Evolutionary conservation across 37 sponge, comb jelly and placozoan genomes (phyloP).

Genomic region (Aphrocallistes beatrix): DNA sequence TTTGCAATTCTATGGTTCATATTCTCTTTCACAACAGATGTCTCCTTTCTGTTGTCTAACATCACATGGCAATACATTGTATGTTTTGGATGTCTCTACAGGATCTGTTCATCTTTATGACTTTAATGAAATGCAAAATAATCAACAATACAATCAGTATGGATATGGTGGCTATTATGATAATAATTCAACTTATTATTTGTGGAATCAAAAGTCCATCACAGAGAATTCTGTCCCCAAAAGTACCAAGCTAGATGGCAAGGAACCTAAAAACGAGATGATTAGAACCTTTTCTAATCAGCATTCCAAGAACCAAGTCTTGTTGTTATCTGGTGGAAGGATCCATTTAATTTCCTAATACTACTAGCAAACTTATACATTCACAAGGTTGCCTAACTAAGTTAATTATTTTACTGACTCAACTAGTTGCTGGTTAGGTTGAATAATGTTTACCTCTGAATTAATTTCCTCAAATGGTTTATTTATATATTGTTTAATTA

Average conservation of each 20-base stretch:
- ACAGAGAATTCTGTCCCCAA: not conserved
- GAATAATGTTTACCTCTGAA: too few species aligned
- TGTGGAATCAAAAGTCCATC: too few species aligned
- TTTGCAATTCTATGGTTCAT: not conserved
- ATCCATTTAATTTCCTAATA: not conserved
- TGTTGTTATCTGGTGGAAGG: not conserved
- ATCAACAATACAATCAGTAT: not conserved
- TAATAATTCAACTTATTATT: too few species aligned
- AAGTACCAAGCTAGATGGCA: not conserved
- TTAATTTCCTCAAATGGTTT: too few species aligned
- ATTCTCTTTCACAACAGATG: not conserved
- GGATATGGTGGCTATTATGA: too few species aligned
- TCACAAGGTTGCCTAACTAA: too few species aligned
- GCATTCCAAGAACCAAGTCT: not conserved
- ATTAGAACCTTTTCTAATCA: not conserved
- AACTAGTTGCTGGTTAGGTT: too few species aligned
- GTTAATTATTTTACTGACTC: too few species aligned
- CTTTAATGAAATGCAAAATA: not conserved
- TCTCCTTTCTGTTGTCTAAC: not conserved
- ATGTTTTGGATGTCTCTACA: not conserved
- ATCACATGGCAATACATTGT: not conserved
- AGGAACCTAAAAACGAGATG: not conserved
- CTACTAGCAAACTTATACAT: not conserved
- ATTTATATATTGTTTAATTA: too few species aligned
- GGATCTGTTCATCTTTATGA: not conserved